These are phyloP conservation scores for Scaptomyza flava DNA, from an alignment of 2,888 invertebrate species.

Conservation along the genomic window DNA sequence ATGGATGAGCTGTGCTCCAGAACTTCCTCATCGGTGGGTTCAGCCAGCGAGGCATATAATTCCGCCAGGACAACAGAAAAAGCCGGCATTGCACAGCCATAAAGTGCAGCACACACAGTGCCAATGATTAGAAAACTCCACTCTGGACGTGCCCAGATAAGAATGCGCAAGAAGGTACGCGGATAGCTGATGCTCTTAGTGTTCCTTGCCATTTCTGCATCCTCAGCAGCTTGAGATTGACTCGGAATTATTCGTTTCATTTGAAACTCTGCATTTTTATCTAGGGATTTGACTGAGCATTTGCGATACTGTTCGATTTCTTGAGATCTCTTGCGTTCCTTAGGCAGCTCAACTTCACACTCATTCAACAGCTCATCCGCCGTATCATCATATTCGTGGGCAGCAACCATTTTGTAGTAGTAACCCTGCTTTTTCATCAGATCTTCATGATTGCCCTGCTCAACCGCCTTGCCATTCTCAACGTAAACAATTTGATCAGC, in stretches of 20 bases:
- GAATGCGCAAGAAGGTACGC: constrained; percentile 85
- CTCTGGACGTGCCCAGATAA: constrained; percentile 87
- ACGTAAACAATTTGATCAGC: constrained; percentile 89
- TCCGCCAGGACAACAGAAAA: constrained; percentile 91
- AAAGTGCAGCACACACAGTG: constrained; percentile 87
- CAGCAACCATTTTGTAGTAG: constrained; percentile 88
- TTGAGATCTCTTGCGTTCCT: constrained; percentile 58
- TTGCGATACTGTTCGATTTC: constrained; percentile 41
- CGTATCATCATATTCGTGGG: constrained; percentile 63
- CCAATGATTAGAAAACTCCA: constrained; percentile 88
- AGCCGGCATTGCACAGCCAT: constrained; percentile 90
- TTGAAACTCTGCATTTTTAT: constrained; percentile 61
- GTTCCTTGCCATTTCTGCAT: constrained; percentile 6
- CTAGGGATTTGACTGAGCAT: constrained; percentile 45
- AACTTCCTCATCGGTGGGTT: constrained; percentile 85
- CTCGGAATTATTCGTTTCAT: constrained; percentile 47
- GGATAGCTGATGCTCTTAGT: constrained; percentile 50
- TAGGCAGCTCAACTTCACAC: constrained; percentile 26
- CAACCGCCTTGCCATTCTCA: constrained; percentile 88
- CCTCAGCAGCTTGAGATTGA: not conserved
- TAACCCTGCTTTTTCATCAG: constrained; percentile 87
- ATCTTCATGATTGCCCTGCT: constrained; percentile 90
- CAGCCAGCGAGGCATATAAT: constrained; percentile 86
- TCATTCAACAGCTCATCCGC: constrained; percentile 67
- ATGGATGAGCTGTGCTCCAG: constrained; percentile 86